Base-by-base conservation (phyloP, 1,140 invertebrate species). In the Drosophila littoralis region DNA sequence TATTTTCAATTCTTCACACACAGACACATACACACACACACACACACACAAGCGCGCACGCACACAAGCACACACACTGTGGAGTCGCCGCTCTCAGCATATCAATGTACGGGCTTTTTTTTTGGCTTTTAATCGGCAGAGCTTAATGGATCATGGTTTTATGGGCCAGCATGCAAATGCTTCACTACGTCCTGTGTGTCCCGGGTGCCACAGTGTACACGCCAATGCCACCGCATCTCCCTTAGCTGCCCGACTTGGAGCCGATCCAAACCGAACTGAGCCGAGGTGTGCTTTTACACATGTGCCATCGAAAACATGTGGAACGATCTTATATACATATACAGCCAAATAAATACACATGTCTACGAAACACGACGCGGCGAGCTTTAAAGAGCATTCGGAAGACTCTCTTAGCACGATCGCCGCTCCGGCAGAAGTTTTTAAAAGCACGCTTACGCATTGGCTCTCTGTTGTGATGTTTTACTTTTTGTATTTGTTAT, bases 1-100 rank as follows among this genome's bases (percentile, higher is more conserved):
- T 35, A 32, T 13, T 17, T 33, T 17, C 46, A 38, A 58, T 36
- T 13, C 17, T 10, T 46, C 35, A n/a, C 12, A 43, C 10, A 46
- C 17, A 50, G 35, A 17, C 10, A 33, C 36, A 64, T 28, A 43
- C 60, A 40, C 12, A 63, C 46, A 65, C n/a, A 64, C 50, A 64
- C 5, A 65, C 32, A 45, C 13, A 52, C 12, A 54, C 10, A 10
- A 12, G 28, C 38, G 32, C 3, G 33, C 42, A 61, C 7, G 10
- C 32, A 9, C 22, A 36, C 6, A 28, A 28, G 36, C 33, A 50
- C 45, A 17, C 22, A 64, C 45, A 36, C 7, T 36, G 35, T 36
- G 1, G 7, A 36, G 35, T 9, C 35, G 9, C 22, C 45, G 17
- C 45, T 50, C 45, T 48, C 45, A 8, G 35, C 9, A 9, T 36